These are phyloP conservation scores for Chironomus riparius DNA, from an alignment of 2,888 invertebrate species.

Conservation along the genomic window DNA sequence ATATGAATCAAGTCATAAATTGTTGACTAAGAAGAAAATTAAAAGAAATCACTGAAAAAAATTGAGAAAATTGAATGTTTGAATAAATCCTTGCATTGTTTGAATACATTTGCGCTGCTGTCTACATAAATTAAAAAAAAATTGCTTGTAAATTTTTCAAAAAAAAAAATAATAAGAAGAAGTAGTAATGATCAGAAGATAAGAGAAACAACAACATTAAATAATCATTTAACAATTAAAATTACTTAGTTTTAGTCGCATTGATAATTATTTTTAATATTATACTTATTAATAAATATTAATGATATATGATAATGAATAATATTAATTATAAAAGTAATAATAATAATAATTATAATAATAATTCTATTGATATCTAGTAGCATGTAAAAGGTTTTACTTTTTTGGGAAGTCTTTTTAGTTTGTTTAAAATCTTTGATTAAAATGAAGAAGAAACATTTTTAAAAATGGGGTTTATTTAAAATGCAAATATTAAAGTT, in stretches of 20 bases:
- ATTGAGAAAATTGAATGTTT: background rate
- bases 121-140: background rate
- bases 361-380: background rate
- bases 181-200: background rate
- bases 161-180: background rate
- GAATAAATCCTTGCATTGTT: slow-evolving; percentile 4
- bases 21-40: background rate
- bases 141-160: slow-evolving; percentile 19
- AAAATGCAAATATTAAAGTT: too few species aligned
- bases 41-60: background rate
- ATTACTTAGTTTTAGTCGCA: background rate
- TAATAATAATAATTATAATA: slow-evolving; percentile 1
- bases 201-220: background rate
- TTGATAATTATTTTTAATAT: background rate
- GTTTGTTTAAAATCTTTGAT: background rate
- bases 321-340: slow-evolving; percentile 4
- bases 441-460: background rate
- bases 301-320: slow-evolving; percentile 13
- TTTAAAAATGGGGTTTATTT: too few species aligned
- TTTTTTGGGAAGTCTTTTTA: background rate
- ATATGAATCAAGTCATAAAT: too few species aligned
- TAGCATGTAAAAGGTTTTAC: background rate
- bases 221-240: slow-evolving; percentile 7
- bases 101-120: slow-evolving; percentile 19
- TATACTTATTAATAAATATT: background rate